Base-by-base conservation (phyloP, 2,797 vertebrate genomes). In the Peromyscus aztecus region DNA sequence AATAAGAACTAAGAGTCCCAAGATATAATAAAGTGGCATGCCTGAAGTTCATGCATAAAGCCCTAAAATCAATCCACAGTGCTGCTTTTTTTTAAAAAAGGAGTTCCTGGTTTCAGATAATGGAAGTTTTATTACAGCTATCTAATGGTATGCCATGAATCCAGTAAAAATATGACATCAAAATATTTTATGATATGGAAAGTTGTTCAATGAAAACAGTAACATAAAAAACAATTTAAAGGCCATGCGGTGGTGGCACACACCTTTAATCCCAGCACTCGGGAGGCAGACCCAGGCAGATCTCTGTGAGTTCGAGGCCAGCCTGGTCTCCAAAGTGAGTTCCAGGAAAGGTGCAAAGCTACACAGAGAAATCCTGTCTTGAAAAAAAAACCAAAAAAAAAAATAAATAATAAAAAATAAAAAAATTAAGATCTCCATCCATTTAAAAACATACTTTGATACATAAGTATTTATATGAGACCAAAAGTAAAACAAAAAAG, bases 121-220 rank as follows among this genome's bases (percentile, higher is more conserved):
- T 11, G 21, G 34, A 85, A n/a, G 55, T 84, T 80, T 83, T 63
- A 76, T 29, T 87, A 87, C 4, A 84, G n/a, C 8, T 37, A 84
- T 63, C 57, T 84, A 87, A 96, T 69, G 17, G n/a, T 13, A 86
- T 63, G 91, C 69, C 89, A 82, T 21, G 23, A 14, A 94, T 34
- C 77, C 43, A 97, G 67, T 91, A 82, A 89, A 94, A 90, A 73
- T 90, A 75, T 90, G 43, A 88, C 4, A 81, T 85, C 19, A 82
- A 90, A 92, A 91, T 75, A 92, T 19, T 77, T 78, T 63, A 75
- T 49, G 43, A 55, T 43, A 95, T 52, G 8, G 7, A 90, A 94
- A 92, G 80, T 31, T 75, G 27, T 84, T 94, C 73, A 24, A 49
- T 83, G 46, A 87, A 31, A 90, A 91, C 94, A 57, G 71, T 9